These are phyloP conservation scores for Meteorus cinctellus DNA, from an alignment of 2,888 invertebrate genomes.

Conservation along the genomic window DNA sequence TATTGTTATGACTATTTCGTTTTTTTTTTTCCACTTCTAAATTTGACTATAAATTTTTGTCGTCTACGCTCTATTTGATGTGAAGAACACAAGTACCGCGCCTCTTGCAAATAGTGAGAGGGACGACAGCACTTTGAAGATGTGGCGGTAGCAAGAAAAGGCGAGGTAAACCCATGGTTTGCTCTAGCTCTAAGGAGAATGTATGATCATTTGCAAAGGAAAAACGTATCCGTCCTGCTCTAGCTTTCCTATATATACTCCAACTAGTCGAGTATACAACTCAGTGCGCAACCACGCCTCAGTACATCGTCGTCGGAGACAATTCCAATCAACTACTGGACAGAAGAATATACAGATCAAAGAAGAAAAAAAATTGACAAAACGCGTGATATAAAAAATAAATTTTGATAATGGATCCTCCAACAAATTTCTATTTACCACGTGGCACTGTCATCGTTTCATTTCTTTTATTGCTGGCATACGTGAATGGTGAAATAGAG, in stretches of 20 bases:
- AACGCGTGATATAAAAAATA: constrained; percentile 17
- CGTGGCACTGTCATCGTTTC: constrained; percentile 38
- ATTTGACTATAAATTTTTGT: constrained; percentile 71
- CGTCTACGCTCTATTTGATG: constrained; percentile 73
- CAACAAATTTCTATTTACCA: constrained; percentile 33
- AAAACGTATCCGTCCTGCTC: constrained; percentile 65
- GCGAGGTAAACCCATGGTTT: constrained; percentile 44
- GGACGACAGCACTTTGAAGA: constrained; percentile 32
- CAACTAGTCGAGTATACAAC: constrained; percentile 64
- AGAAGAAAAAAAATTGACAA: not conserved
- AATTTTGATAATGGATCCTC: constrained; percentile 25
- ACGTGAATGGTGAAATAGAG: constrained; percentile 61
- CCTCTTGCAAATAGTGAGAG: constrained; percentile 44
- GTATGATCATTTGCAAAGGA: constrained; percentile 67
- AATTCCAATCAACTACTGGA: not conserved
- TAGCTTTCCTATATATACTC: constrained; percentile 70
- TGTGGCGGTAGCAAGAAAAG: constrained; percentile 32
- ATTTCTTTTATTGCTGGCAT: constrained; percentile 57
- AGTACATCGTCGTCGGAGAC: constrained; percentile 32
- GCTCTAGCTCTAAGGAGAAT: constrained; percentile 64
- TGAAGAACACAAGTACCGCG: constrained; percentile 47
- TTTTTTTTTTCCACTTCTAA: constrained; percentile 50
- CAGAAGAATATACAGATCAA: not conserved
- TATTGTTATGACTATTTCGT: not conserved
- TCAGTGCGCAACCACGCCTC: constrained; percentile 67